Evolutionary conservation across 2,113 vertebrate genomes (phyloP), one percentile per base, ranked within the genome.

Genomic region (Gymnogyps californianus): DNA sequence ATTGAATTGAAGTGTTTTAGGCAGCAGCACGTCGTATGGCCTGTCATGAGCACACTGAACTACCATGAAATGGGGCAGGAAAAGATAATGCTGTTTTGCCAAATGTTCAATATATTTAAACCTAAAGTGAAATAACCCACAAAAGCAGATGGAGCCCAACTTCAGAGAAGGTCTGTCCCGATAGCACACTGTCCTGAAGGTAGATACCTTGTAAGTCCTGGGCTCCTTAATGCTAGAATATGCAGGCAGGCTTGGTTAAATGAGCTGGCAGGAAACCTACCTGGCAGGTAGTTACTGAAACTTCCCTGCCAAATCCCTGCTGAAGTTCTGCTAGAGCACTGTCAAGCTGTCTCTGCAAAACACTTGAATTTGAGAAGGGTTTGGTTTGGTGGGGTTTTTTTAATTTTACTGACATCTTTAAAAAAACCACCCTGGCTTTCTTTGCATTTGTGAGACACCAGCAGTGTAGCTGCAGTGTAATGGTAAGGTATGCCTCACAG

Each of bases 131-230:
- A 72, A 71, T 34, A 75, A 72, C 19, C 17, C 31, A 22, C 13
- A 87, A 54, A 95, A 77, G 9, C 2, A 4, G 40, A 59, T 4
- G 4, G 52, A 86, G 42, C 28, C 78, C 44, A 78, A 4, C 42
- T 44, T n/a, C 52, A 72, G 72, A 62, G 52, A 29, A 67, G n/a
- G 19, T 42, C 36, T 71, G 58, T 55, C 44, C 25, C 7, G 1
- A 13, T 0, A 44, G 12, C 47, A 58, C 0, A 0, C 15, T 51
- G 44, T 46, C 62, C 34, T 65, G 52, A 65, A 69, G 15, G 28
- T 3, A 66, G 36, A 34, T 5, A 76, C 13, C 29, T 36, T 19
- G 25, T 31, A 44, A 65, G 12, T 40, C 22, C 34, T 42, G 12
- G 34, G 36, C 10, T 71, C 29, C 36, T 32, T 44, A 36, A 32